A percentile compares a stretch with the other conserved stretches of the same genome.
phyloP scores from a whole-genome alignment of 2,113 vertebrate genomes.

The Furnarius figulus region DNA sequence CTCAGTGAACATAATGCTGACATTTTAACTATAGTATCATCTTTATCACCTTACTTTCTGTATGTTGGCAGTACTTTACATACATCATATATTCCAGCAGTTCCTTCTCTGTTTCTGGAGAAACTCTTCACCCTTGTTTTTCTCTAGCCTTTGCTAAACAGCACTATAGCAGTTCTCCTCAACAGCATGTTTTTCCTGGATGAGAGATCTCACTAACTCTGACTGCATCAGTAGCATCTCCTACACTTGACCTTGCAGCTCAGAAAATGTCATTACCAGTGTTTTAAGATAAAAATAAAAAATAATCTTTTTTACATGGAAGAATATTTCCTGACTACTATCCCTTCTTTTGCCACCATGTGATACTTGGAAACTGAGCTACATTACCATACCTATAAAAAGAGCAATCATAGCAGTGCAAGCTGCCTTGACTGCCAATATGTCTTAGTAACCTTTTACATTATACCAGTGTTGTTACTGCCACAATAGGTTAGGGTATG shows the following conservation, averaged over 20 bases:
- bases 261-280: not conserved
- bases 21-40: not conserved
- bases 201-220: not conserved
- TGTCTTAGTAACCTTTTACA: conserved; percentile 20
- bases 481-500: conserved; percentile 47
- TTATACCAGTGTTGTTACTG: conserved; percentile 14
- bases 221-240: not conserved
- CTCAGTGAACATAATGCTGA: not conserved
- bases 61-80: not conserved
- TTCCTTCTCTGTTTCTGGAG: not conserved
- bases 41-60: not conserved
- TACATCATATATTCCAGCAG: not conserved
- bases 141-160: not conserved
- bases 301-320: not conserved
- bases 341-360: not conserved
- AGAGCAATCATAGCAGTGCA: conserved; percentile 16
- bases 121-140: not conserved
- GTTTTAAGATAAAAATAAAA: not conserved
- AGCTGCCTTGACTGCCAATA: conserved; percentile 19
- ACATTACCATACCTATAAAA: not conserved
- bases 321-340: not conserved
- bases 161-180: not conserved
- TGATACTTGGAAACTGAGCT: not conserved
- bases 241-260: not conserved
- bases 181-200: not conserved